Percentiles rank a stretch among this genome's conserved stretches.
Evolutionary conservation across 53 echinoderm and acorn worm genomes (phyloP).

Genomic region (Temnopleurus reevesii): DNA sequence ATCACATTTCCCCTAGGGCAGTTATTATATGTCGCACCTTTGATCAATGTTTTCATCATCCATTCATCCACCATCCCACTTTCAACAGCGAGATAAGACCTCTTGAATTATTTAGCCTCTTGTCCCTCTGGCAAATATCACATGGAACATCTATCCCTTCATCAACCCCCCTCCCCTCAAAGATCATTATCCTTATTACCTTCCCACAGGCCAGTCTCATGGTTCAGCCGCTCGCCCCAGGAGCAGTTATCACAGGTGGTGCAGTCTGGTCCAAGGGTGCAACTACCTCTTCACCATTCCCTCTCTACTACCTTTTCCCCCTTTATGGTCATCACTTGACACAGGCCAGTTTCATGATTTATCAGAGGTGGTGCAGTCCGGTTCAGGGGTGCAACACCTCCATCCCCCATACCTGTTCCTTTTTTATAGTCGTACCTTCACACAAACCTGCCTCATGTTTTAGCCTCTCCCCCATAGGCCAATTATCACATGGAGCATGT

Average conservation of each 20-base stretch:
- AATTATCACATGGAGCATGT: neutral
- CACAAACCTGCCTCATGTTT: neutral
- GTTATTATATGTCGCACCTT: no score
- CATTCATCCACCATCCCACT: no score
- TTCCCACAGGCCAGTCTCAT: neutral
- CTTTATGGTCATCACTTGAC: no score
- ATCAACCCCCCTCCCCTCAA: no score
- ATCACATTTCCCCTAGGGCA: neutral
- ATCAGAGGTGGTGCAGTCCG: constrained; percentile 55
- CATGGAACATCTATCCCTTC: no score
- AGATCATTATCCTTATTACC: no score
- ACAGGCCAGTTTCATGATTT: constrained; percentile 39
- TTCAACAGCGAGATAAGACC: neutral
- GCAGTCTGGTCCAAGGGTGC: neutral
- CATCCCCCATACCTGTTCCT: constrained; percentile 67
- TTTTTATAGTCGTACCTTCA: neutral
- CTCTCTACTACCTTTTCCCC: no score
- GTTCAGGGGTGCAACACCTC: constrained; percentile 64
- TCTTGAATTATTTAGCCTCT: neutral
- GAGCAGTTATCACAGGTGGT: neutral
- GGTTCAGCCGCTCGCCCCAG: neutral
- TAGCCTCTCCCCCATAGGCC: neutral
- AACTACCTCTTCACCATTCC: no score
- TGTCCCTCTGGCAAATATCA: no score
- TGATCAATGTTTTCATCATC: no score